phyloP scores from a whole-genome alignment of 35 echinoderm and acorn worm species.

The Amphiura filiformis region DNA sequence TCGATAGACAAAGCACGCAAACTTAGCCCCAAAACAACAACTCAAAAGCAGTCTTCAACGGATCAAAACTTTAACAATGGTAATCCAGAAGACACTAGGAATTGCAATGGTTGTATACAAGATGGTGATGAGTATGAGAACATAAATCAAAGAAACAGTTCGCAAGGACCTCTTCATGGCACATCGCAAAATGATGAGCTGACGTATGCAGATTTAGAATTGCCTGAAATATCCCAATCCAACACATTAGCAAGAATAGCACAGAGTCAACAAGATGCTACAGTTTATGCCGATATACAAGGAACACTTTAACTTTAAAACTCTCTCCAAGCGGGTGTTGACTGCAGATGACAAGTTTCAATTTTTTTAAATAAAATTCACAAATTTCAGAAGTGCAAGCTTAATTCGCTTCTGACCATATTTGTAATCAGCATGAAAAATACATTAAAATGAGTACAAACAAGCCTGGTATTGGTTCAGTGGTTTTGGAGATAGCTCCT shows the following conservation, averaged over 20 bases:
- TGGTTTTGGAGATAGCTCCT: no score
- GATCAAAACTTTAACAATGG: background rate
- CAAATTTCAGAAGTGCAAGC: no score
- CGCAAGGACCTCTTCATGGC: background rate
- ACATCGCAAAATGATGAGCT: background rate
- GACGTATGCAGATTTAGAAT: background rate
- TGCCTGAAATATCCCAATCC: background rate
- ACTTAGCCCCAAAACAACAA: background rate
- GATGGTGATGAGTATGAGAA: background rate
- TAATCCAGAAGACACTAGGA: background rate
- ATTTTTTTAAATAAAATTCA: no score
- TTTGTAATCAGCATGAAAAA: no score
- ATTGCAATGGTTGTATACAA: background rate
- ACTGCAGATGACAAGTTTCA: no score
- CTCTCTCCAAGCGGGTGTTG: no score
- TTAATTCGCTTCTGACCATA: no score
- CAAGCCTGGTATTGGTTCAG: no score
- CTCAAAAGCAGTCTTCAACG: background rate
- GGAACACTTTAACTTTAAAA: background rate
- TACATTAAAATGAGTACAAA: no score
- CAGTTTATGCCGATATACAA: background rate
- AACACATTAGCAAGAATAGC: background rate
- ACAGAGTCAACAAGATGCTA: background rate
- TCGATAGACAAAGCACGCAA: background rate
- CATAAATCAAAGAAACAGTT: background rate